Base-by-base conservation (phyloP, 1,140 invertebrate species). In the Zaprionus nigranus region DNA sequence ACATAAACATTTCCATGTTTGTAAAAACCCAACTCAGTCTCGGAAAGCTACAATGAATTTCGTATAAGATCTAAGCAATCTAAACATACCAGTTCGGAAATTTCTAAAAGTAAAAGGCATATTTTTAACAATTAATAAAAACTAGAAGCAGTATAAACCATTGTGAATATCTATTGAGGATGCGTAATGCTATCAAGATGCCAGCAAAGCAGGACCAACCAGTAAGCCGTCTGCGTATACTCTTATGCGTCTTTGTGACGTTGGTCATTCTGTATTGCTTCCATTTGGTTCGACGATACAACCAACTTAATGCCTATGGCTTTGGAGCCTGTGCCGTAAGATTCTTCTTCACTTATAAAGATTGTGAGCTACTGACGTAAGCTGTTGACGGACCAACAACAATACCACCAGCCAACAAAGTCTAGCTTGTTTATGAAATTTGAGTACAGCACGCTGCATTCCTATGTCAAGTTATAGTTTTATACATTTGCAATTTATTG, bases 281-380 rank as follows among this genome's bases (percentile, higher is more conserved):
- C 0, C 26, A 65, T 20, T 9, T 65, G 61, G 46, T 40, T 0
- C 54, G 78, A 6, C 40, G 56, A 0, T 84, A 61, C 6, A 90
- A 88, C 51, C 62, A 51, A 5, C 28, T 36, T 0, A 54, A 40
- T 5, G 34, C 59, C 20, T 67, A 76, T 12, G 84, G 84, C 15
- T 74, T 15, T 24, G 51, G 59, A 3, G 70, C 78, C 22, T 88
- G 84, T 30, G 75, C 51, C 24, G 56, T 59, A 6, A 69, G 59
- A 1, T 74, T 84, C 1, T 79, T 84, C 5, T 90, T 71, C 7
- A 65, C 22, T 17, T 36, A 36, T 36, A 57, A 20, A 6, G 71
- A 84, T n/a, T 88, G 84, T 15, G 75, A 84, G n/a, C 68, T n/a
- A n/a, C n/a, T n/a, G n/a, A n/a, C n/a, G n/a, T n/a, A n/a, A n/a